phyloP scores from a whole-genome alignment of 2,113 vertebrate species.

The Dolichotis patagonum region DNA sequence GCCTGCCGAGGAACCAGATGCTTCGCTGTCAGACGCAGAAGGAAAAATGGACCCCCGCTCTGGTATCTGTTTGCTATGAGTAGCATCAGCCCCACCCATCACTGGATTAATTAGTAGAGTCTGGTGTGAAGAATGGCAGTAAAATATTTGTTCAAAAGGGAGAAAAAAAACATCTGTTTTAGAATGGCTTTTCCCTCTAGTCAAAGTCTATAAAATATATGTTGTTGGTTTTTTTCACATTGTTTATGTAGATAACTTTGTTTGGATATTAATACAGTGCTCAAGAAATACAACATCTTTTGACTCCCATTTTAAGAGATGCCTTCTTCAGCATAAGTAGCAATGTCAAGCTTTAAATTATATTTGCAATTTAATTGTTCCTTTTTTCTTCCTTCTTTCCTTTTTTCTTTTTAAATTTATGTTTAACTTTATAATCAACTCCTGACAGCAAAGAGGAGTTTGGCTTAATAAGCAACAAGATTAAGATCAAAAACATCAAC shows the following conservation, averaged over 20 bases:
- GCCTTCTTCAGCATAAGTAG: neutral
- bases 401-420: neutral
- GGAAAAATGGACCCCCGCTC: conserved; percentile 49
- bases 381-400: neutral
- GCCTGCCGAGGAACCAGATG: conserved; percentile 75
- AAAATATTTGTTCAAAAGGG: conserved; percentile 69
- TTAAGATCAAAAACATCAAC: rapidly evolving
- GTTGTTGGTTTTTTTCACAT: neutral
- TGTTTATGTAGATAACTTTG: conserved; percentile 38
- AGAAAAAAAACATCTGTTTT: conserved; percentile 76
- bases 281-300: neutral
- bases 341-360: neutral
- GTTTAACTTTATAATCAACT: neutral
- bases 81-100: conserved; percentile 41
- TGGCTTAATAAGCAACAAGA: neutral
- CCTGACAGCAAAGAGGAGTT: neutral
- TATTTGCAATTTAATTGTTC: neutral
- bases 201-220: conserved; percentile 59
- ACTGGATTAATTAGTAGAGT: conserved; percentile 82
- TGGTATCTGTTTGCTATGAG: conserved; percentile 64
- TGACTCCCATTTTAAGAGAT: conserved; percentile 12
- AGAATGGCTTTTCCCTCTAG: conserved; percentile 30
- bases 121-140: conserved; percentile 74
- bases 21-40: conserved; percentile 68
- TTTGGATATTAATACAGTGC: conserved; percentile 3